Evolutionary conservation across 2,113 vertebrate species (phyloP), one percentile per base, ranked within the genome.

Genomic region (Carlito syrichta): DNA sequence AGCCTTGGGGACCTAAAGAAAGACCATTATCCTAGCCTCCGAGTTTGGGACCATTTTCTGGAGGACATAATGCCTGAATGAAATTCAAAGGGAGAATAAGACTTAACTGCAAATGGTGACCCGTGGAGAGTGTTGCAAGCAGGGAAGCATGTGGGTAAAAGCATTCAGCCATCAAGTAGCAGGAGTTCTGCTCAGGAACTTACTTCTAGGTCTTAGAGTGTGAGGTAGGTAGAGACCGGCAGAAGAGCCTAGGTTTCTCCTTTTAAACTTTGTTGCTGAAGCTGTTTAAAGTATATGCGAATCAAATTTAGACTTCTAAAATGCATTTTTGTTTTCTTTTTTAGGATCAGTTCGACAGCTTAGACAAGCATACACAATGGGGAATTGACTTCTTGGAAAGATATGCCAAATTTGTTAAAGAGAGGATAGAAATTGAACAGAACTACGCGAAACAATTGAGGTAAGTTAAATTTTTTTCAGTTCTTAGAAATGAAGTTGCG

Each of bases 301-400:
- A 82, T 90, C 90, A 68, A 90, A 74, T 93, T 94, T 58, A 96
- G 40, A 40, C 43, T 69, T 84, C 89, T 89, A 87, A 50, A 97
- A 0, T 74, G 25, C 66, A 74, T 96, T 97, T 63, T 95, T 93
- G 86, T 40, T 93, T 92, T 98, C 89, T 98, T 98, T 98, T 98
- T 94, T 97, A 99, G 99, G 99, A 99, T 99, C 99, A 99, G 98
- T 99, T 99, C 97, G 99, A 99, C 94, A 99, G 99, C 98, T 98
- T 99, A 98, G 99, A 99, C 98, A 99, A 99, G 98, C 99, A 99
- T 98, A 99, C 99, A 0, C 99, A 99, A 92, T 99, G 99, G 99
- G 99, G 99, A 86, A 99, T 99, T 96, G 99, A 99, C 98, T 99
- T 99, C 98, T 98, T 99, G 97, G 99, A 99, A 98, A 99, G 99